These are phyloP conservation scores for Rhamphomyia laevipes DNA, from an alignment of 2,888 invertebrate genomes.

Conservation along the genomic window DNA sequence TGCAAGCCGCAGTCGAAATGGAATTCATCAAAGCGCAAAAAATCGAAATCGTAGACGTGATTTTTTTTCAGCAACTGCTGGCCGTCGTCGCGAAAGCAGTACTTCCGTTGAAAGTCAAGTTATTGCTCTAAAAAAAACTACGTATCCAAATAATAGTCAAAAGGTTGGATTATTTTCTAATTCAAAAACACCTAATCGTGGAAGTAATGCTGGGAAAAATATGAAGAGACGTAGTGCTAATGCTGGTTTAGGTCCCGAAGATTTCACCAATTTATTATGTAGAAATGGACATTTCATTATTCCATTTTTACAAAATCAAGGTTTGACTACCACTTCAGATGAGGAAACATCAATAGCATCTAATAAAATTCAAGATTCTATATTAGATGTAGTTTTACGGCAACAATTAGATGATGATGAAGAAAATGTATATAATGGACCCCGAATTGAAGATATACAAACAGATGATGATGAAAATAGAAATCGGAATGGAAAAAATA, in stretches of 20 bases:
- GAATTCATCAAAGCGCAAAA: conserved; percentile 21
- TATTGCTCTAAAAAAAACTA: conserved; percentile 35
- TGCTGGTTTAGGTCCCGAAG: conserved; percentile 30
- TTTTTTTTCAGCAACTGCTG: conserved; percentile 25
- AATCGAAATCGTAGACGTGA: conserved; percentile 30
- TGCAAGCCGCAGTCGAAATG: conserved; percentile 40
- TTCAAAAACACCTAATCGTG: conserved; percentile 24
- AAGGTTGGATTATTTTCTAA: conserved; percentile 33
- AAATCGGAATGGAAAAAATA: conserved; percentile 21
- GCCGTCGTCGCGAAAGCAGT: conserved; percentile 49
- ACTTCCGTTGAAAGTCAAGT: conserved; percentile 74
- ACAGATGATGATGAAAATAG: conserved; percentile 15
- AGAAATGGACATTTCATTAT: conserved; percentile 33
- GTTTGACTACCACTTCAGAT: conserved; percentile 35
- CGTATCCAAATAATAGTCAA: conserved; percentile 32
- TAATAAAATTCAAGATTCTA: conserved; percentile 34
- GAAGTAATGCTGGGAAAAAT: conserved; percentile 17
- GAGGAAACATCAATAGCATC: conserved; percentile 35
- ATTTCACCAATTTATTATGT: conserved; percentile 22
- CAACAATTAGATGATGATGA: conserved; percentile 25
- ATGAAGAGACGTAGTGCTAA: conserved; percentile 30
- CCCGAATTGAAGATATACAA: conserved; percentile 23
- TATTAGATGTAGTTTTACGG: conserved; percentile 34
- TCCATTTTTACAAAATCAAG: conserved; percentile 36
- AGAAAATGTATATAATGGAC: conserved; percentile 11